A percentile compares a stretch with the other conserved stretches of the same genome.
These are phyloP conservation scores for Macroglossus sobrinus DNA, from an alignment of 2,113 vertebrate species.

Conservation along the genomic window DNA sequence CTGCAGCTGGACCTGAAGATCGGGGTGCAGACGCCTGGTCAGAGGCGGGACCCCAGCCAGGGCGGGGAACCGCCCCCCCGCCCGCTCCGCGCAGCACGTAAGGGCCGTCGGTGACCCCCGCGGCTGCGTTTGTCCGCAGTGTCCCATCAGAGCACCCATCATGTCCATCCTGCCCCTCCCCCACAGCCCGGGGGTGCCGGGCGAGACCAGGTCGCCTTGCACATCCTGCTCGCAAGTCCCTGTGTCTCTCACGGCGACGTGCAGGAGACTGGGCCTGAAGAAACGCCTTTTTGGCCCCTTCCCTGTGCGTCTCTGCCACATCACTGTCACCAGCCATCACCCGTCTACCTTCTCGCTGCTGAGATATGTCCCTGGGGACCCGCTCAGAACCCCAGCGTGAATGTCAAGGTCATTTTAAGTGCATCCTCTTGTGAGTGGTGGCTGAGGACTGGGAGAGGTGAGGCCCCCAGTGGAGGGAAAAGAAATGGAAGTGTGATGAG, in stretches of 20 bases:
- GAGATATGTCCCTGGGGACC: too few relatives aligned
- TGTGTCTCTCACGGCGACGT: too few relatives aligned
- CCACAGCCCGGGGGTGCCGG: not conserved
- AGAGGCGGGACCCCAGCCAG: rapidly evolving
- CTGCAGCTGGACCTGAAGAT: rapidly evolving
- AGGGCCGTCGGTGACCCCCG: not conserved
- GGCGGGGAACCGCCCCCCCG: too few relatives aligned
- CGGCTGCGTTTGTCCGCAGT: rapidly evolving
- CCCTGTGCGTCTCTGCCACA: not conserved
- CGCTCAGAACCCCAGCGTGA: not conserved
- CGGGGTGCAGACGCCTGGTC: not conserved
- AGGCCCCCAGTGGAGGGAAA: not conserved
- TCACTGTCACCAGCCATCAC: not conserved
- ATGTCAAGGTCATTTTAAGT: too few relatives aligned
- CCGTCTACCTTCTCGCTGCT: not conserved
- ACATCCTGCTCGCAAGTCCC: not conserved
- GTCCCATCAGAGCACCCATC: not conserved
- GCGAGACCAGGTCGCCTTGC: not conserved
- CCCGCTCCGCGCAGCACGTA: too few relatives aligned
- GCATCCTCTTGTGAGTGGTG: not conserved
- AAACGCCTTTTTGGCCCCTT: not conserved
- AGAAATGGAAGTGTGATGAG: not conserved
- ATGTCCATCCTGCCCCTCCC: not conserved
- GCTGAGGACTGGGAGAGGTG: not conserved
- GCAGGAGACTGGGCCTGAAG: not conserved